Conservation (phyloP, 2,797 vertebrate genomes). For the Steatocranus sp. region DNA sequence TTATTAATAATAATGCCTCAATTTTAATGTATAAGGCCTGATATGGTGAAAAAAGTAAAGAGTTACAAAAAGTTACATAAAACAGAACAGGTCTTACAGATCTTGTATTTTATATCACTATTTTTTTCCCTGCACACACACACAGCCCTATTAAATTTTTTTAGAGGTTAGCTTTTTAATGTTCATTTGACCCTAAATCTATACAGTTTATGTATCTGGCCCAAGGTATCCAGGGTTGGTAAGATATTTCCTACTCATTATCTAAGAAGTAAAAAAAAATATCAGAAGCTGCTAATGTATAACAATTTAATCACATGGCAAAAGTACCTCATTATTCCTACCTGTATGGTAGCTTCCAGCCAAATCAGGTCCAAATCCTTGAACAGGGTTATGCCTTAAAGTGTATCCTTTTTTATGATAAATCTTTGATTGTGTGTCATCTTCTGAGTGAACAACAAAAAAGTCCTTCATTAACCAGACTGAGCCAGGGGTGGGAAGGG, state of each 20-base stretch:
- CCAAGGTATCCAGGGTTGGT: neutral
- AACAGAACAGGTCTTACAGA: neutral
- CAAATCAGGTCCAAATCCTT: neutral
- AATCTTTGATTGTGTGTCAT: constrained; percentile 51
- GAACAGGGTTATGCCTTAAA: constrained; percentile 2
- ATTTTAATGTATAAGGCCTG: neutral
- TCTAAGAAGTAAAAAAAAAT: neutral
- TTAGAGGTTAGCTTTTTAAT: neutral
- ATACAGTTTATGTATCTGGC: neutral
- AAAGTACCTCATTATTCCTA: neutral
- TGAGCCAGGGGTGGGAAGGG: neutral
- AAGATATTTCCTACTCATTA: neutral
- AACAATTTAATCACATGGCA: neutral
- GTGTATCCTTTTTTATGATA: constrained; percentile 6
- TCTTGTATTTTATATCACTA: neutral
- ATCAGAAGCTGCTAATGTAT: neutral
- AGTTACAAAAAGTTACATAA: neutral
- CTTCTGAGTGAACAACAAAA: constrained; percentile 31
- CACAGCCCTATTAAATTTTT: accelerated
- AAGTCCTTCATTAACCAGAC: constrained; percentile 31
- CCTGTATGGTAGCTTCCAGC: neutral
- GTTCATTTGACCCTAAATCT: neutral
- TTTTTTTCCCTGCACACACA: neutral
- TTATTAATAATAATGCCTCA: neutral
- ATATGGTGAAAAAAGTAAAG: neutral